Percentiles rank a stretch among this genome's conserved stretches.
phyloP scores from a whole-genome alignment of 2,888 invertebrate genomes.

The Therioaphis trifolii region DNA sequence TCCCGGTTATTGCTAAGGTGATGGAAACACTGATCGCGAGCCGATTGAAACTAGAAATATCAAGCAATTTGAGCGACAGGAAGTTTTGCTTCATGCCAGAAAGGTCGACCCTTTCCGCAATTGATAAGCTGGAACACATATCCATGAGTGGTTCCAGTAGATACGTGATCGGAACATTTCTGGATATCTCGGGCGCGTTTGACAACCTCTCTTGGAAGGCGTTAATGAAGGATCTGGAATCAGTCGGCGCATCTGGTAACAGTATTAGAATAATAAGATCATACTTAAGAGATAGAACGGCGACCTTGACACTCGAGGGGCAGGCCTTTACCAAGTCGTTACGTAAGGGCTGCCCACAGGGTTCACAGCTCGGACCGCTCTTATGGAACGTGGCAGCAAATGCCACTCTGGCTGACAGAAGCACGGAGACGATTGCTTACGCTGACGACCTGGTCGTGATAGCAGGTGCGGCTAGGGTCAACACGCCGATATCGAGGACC shows the following conservation, averaged over 20 bases:
- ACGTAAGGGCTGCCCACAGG: neutral
- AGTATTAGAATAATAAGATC: neutral
- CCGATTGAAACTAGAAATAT: no score
- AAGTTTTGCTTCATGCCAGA: no score
- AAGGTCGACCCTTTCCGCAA: no score
- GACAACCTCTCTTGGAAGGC: neutral
- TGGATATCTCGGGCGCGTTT: neutral
- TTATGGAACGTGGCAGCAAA: neutral
- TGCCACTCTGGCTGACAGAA: neutral
- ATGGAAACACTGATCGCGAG: no score
- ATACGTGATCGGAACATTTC: neutral
- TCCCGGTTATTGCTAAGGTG: no score
- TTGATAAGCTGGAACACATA: no score
- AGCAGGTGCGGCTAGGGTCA: neutral
- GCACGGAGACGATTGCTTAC: neutral
- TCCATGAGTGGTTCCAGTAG: neutral
- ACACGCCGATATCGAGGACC: neutral
- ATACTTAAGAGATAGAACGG: neutral
- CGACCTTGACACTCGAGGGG: neutral
- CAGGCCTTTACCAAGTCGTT: neutral
- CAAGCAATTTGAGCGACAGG: no score
- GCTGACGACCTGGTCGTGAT: neutral
- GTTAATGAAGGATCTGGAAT: neutral
- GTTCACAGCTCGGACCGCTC: neutral
- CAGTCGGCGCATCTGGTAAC: neutral